Conservation (phyloP, 2,888 invertebrate genomes). For the Tubulanus polymorphus region DNA sequence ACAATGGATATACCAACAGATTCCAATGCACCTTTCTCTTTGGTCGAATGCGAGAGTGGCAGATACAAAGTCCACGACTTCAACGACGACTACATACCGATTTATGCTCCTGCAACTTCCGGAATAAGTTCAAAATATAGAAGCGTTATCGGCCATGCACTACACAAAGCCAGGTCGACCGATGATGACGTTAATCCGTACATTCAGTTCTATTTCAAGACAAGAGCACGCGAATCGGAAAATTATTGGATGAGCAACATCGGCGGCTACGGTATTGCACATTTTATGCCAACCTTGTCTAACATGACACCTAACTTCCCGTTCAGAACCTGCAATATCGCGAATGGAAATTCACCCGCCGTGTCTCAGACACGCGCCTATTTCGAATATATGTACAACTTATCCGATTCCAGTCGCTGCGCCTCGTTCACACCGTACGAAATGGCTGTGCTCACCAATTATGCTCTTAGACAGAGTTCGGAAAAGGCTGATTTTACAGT, state of each 20-base stretch:
- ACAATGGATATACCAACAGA: constrained; percentile 2
- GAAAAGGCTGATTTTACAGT: neutral
- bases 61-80: constrained; percentile 1
- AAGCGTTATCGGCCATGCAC: neutral
- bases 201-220: neutral
- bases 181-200: neutral
- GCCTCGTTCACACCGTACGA: neutral
- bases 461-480: neutral
- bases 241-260: constrained; percentile 1
- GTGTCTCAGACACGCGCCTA: neutral
- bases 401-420: neutral
- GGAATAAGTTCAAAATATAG: neutral
- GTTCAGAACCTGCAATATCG: neutral
- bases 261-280: neutral
- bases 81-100: neutral
- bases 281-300: neutral
- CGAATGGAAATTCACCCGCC: neutral
- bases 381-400: neutral
- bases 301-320: constrained; percentile 3
- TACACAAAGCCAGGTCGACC: neutral
- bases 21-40: neutral
- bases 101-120: neutral
- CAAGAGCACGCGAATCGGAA: neutral
- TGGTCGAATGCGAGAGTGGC: constrained; percentile 1
- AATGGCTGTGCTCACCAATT: neutral